These are phyloP conservation scores for Acropora yongei DNA, from an alignment of 64 coral and sea anemone species.

Conservation along the genomic window DNA sequence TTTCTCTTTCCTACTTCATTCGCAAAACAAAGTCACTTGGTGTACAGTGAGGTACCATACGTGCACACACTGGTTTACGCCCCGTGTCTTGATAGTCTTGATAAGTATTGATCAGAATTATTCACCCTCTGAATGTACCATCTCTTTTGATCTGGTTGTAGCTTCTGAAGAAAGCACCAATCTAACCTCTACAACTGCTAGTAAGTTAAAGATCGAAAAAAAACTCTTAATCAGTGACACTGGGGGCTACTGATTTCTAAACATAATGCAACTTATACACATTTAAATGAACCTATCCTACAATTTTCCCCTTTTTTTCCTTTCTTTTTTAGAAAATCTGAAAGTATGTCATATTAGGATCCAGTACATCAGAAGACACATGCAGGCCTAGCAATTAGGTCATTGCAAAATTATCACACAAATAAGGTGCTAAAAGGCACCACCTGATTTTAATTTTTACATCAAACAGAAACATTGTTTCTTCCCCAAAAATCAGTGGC, in stretches of 20 bases:
- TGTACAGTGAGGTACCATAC: neutral
- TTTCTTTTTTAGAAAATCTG: neutral
- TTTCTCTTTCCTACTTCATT: neutral
- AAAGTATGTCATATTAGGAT: too few species aligned
- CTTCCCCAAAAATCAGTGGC: neutral
- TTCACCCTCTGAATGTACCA: neutral
- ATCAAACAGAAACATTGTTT: too few species aligned
- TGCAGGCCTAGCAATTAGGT: too few species aligned
- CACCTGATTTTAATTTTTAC: too few species aligned
- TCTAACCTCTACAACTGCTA: neutral
- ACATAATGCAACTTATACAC: neutral
- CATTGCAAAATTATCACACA: too few species aligned
- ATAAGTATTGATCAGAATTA: too few species aligned
- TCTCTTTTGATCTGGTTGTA: conserved; percentile 47
- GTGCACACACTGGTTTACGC: too few species aligned
- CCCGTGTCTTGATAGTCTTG: too few species aligned
- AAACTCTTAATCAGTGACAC: neutral
- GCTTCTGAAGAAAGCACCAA: conserved; percentile 7
- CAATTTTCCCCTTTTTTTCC: neutral
- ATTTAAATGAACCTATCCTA: neutral
- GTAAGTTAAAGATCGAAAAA: conserved; percentile 9
- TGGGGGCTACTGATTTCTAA: conserved; percentile 1
- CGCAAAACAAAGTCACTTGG: neutral
- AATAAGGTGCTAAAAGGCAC: too few species aligned
- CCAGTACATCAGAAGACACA: too few species aligned